Evolutionary conservation across 2,888 invertebrate species (phyloP).

Genomic region (Eupithecia pulchellata): DNA sequence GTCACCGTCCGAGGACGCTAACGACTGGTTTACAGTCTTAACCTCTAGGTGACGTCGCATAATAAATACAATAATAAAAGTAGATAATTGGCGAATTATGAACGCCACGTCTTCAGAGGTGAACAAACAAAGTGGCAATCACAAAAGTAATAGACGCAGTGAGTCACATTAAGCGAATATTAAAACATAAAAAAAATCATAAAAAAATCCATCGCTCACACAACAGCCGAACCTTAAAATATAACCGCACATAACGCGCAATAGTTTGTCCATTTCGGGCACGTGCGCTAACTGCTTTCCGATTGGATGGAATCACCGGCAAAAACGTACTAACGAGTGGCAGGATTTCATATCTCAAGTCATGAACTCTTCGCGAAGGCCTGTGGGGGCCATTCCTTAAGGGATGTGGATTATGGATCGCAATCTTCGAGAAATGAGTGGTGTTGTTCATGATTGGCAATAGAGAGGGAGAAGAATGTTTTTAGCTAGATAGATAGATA

Average conservation of each 20-base stretch:
- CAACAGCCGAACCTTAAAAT: slow-evolving; percentile 18
- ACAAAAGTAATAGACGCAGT: too few relatives aligned
- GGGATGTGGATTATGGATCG: background rate
- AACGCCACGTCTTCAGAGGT: too few relatives aligned
- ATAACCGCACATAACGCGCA: slow-evolving; percentile 38
- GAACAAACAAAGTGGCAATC: too few relatives aligned
- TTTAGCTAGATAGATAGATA: too few relatives aligned
- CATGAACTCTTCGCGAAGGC: slow-evolving; percentile 21
- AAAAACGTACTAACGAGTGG: slow-evolving; percentile 48
- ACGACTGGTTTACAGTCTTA: too few relatives aligned
- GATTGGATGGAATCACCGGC: slow-evolving; percentile 45
- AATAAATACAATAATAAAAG: too few relatives aligned
- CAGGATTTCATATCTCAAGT: slow-evolving; percentile 36
- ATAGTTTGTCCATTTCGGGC: slow-evolving; percentile 54
- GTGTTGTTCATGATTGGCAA: background rate
- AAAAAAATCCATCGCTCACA: slow-evolving; percentile 6
- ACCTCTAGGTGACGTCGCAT: too few relatives aligned
- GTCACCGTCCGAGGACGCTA: too few relatives aligned
- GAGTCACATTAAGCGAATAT: too few relatives aligned
- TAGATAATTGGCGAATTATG: too few relatives aligned
- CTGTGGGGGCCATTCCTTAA: background rate
- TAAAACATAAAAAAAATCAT: too few relatives aligned
- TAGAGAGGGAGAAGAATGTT: too few relatives aligned
- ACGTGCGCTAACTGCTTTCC: slow-evolving; percentile 52
- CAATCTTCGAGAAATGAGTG: background rate